A percentile compares a stretch with the other conserved stretches of the same genome.
phyloP scores from a whole-genome alignment of 2,888 invertebrate species.

The Ormyrus nitidulus region DNA sequence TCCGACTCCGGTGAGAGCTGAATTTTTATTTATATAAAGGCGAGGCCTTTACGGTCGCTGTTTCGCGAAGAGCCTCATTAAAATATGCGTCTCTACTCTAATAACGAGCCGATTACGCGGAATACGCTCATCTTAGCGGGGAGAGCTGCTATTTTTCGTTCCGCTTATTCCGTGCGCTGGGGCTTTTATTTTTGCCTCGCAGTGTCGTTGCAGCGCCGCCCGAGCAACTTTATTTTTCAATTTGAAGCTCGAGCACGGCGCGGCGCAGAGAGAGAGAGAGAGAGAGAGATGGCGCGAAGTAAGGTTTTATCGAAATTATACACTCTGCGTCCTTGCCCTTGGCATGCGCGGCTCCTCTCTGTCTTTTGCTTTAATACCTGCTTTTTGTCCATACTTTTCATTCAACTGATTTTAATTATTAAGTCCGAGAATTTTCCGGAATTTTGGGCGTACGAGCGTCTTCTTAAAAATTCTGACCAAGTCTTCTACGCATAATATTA shows the following conservation, averaged over 20 bases:
- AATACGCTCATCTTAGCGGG: constrained; percentile 19
- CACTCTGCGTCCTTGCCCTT: constrained; percentile 39
- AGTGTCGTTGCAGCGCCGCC: not conserved
- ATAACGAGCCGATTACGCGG: constrained; percentile 48
- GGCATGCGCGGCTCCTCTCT: not conserved
- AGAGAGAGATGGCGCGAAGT: not conserved
- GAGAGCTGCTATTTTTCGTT: constrained; percentile 12
- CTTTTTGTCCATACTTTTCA: not conserved
- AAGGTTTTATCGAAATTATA: constrained; percentile 49
- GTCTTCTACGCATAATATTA: too few species aligned
- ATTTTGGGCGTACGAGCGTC: too few species aligned
- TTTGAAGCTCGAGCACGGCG: constrained; percentile 21
- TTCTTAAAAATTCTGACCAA: too few species aligned
- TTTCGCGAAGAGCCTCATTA: constrained; percentile 14
- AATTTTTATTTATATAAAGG: constrained; percentile 49
- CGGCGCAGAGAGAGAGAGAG: not conserved
- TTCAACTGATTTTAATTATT: constrained; percentile 31
- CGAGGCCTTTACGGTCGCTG: constrained; percentile 31
- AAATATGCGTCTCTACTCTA: constrained; percentile 41
- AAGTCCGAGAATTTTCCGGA: constrained; percentile 1
- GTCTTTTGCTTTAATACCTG: not conserved
- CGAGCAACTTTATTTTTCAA: constrained; percentile 40
- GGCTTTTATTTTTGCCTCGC: not conserved
- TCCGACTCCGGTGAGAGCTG: constrained; percentile 4
- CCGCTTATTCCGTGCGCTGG: not conserved